Base-by-base conservation (phyloP, 2,888 invertebrate genomes). In the Perizoma flavofasciatum region DNA sequence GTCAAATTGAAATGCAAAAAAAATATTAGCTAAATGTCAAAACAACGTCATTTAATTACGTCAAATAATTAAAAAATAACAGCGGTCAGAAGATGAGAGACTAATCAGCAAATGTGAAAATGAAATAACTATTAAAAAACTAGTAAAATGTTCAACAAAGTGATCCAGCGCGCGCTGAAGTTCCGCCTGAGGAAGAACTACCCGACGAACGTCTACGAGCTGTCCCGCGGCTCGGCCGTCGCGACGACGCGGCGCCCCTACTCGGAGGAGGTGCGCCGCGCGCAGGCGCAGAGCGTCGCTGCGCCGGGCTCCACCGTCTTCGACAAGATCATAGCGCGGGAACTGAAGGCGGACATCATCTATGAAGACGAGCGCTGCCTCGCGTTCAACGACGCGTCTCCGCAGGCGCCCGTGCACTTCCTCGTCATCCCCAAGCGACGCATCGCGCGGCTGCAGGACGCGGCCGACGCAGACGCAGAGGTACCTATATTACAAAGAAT, bases 381-480 rank as follows among this genome's bases (percentile, higher is more conserved):
- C 50, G 97, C 96, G 0, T 97, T 97, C 83, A 95, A 96, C 72
- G 97, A 97, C 83, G 86, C 96, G 4, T 88, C 93, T 43, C 96
- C 97, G 0, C 96, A 97, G 80, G 97, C 97, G 0, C 97, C 97
- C 0, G 94, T 94, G 0, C 97, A 97, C 84, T 97, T 97, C 78
- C 89, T 97, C 5, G 96, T 97, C 5, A 96, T 97, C 66, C 97
- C 97, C 0, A 96, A 96, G 80, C 93, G 94, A 68, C 89, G 94
- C 50, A 96, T 97, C 65, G 84, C 94, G 0, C 93, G 93, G 76
- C 78, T 97, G 43, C 93, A 94, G 65, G 94, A 94, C 35, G 89
- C 90, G 0, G 93, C 93, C 41, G 81, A 77, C 0, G 94, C 93
- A 71, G 96, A 96, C 80, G 89, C 93, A 68, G 88, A 93, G 82